Conservation (phyloP, 2,888 invertebrate genomes). For the Brenthis hecate region DNA sequence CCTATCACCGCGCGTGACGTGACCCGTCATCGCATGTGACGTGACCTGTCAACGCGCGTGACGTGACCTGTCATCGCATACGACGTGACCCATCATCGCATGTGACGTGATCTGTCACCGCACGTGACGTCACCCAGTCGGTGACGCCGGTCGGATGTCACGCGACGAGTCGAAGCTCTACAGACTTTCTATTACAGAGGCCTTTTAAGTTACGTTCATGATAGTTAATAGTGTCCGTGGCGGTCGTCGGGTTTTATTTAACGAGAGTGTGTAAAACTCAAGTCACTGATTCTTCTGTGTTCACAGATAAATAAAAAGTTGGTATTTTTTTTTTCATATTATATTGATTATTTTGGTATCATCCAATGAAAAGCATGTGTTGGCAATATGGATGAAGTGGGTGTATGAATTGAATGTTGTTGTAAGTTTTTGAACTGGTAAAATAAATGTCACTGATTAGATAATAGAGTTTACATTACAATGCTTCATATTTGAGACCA, state of each 20-base stretch:
- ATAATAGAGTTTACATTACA: too few relatives aligned
- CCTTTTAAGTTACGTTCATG: constrained; percentile 50
- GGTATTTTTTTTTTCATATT: constrained; percentile 31
- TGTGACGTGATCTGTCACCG: too few relatives aligned
- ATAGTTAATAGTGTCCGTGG: constrained; percentile 33
- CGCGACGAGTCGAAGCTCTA: constrained; percentile 27
- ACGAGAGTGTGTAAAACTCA: constrained; percentile 38
- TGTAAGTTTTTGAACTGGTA: constrained; percentile 11
- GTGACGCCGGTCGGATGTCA: background rate
- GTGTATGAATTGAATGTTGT: constrained; percentile 8
- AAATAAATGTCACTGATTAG: constrained; percentile 20
- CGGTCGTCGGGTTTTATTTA: constrained; percentile 25
- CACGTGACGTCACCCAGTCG: too few relatives aligned
- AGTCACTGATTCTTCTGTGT: constrained; percentile 54
- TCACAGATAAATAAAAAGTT: constrained; percentile 32
- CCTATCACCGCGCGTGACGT: constrained; percentile 1
- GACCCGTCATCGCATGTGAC: background rate
- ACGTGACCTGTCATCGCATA: background rate
- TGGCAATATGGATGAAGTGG: constrained; percentile 1
- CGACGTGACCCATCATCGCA: background rate
- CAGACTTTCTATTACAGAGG: constrained; percentile 51
- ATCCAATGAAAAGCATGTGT: constrained; percentile 2
- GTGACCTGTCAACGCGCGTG: background rate
- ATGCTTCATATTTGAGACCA: too few relatives aligned
- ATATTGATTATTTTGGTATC: constrained; percentile 40